Percentiles rank a stretch among this genome's conserved stretches.
phyloP scores from a whole-genome alignment of 2,888 invertebrate species.

The Aspidiotus rigidus region DNA sequence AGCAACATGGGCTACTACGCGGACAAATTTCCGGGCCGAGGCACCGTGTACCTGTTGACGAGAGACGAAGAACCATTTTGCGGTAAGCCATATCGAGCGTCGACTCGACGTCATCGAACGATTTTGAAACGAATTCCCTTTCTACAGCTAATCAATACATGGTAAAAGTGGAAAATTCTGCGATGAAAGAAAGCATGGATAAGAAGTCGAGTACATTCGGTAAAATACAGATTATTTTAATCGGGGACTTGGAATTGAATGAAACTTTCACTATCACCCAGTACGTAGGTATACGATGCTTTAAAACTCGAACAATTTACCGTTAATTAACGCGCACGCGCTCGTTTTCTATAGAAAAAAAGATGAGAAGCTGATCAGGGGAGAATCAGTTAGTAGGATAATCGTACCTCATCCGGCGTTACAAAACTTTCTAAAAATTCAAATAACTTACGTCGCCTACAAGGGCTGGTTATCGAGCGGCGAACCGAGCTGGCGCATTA shows the following conservation, averaged over 20 bases:
- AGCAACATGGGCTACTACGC: constrained; percentile 93
- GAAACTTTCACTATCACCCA: constrained; percentile 81
- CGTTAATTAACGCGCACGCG: too few species aligned
- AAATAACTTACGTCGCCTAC: constrained; percentile 76
- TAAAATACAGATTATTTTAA: constrained; percentile 59
- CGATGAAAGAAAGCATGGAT: constrained; percentile 45
- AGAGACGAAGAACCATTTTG: constrained; percentile 88
- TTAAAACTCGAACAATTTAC: neutral
- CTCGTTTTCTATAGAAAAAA: constrained; percentile 53
- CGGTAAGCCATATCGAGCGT: constrained; percentile 48
- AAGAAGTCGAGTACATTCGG: constrained; percentile 63
- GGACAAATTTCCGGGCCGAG: constrained; percentile 69
- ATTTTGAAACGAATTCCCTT: neutral
- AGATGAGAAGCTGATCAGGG: constrained; percentile 62
- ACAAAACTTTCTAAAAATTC: constrained; percentile 60
- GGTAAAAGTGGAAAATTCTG: constrained; percentile 68
- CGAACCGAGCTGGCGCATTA: constrained; percentile 65
- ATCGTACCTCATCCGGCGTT: constrained; percentile 82
- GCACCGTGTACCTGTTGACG: constrained; percentile 79
- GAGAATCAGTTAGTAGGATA: constrained; percentile 66
- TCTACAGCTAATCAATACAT: constrained; percentile 75
- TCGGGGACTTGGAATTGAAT: constrained; percentile 71
- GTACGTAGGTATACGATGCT: constrained; percentile 44
- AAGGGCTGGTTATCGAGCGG: constrained; percentile 85
- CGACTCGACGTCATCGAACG: neutral